Percentiles rank a stretch among this genome's conserved stretches.
Evolutionary conservation across 2,888 invertebrate species (phyloP).

Genomic region (Acleris cristana): DNA sequence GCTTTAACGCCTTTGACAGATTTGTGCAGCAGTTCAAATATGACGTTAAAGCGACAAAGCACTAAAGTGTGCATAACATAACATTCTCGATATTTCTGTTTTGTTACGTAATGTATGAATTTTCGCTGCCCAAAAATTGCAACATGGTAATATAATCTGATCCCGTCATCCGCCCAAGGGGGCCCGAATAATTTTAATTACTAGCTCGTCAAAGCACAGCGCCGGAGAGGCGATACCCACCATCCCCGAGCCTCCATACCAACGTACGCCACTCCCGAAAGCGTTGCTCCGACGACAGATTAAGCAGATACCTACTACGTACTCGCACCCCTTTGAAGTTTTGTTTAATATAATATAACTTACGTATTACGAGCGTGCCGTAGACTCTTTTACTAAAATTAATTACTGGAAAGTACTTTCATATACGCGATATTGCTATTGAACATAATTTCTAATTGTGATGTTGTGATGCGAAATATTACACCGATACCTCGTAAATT

Average conservation of each 20-base stretch:
- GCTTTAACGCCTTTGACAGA: too few relatives aligned
- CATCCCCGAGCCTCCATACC: neutral
- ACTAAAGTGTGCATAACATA: too few relatives aligned
- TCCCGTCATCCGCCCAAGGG: neutral
- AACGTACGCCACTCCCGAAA: neutral
- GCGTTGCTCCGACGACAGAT: neutral
- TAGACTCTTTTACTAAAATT: conserved; percentile 14
- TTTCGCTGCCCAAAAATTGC: too few relatives aligned
- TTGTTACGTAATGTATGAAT: too few relatives aligned
- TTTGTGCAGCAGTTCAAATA: too few relatives aligned
- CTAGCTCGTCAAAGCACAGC: neutral
- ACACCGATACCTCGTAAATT: too few relatives aligned
- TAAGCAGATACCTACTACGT: neutral
- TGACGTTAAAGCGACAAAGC: too few relatives aligned
- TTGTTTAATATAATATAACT: conserved; percentile 24
- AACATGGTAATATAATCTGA: too few relatives aligned
- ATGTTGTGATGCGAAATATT: neutral
- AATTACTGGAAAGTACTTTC: conserved; percentile 6
- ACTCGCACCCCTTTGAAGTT: conserved; percentile 18
- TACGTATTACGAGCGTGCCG: conserved; percentile 1
- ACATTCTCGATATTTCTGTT: too few relatives aligned
- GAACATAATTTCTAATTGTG: neutral
- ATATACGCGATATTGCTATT: conserved; percentile 3
- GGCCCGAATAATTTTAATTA: conserved; percentile 16
- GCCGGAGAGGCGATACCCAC: too few relatives aligned